Evolutionary conservation across 2,888 invertebrate species (phyloP), one percentile per base, ranked within the genome.

Genomic region (Athetis lepigone): DNA sequence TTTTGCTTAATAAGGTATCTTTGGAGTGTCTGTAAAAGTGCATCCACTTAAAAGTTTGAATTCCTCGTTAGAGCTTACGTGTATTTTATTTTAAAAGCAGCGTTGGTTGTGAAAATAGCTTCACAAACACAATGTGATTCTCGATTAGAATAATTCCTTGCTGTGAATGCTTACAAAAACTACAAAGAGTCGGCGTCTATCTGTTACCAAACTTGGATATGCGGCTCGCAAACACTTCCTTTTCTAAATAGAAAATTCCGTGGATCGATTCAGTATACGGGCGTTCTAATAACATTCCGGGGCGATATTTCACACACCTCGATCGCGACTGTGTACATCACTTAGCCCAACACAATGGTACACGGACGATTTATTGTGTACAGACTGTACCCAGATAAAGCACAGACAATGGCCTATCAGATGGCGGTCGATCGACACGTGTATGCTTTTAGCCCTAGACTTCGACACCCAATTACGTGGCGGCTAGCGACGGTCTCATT

Each of bases 381-480:
- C 91, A 92, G 81, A 85, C 79, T 81, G 82, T 83, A 82, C 81
- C 77, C 85, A 86, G 93, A 93, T 93, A 92, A 91, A 88, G 87
- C 85, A 84, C 88, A 92, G 93, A 94, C 94, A 94, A 94, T 93
- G 87, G 91, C 80, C 88, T 89, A 91, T 90, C 91, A 85, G 90
- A 91, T 90, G 86, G 85, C 87, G 86, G 83, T 77, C 70, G 85
- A 86, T 88, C 88, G 81, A 93, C 94, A 94, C 86, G 94, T 93
- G 93, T 94, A 92, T 93, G 94, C 94, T 94, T 92, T 94, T 92
- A 94, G 90, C 88, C 78, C 84, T 84, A 90, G 89, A 88, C 92
- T 91, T 92, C 90, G 91, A 92, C 92, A 92, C 90, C 92, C 92
- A 93, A 94, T 95, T 94, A 94, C 90, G 88, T 85, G 84, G 83